These are phyloP conservation scores for Dufourea novaeangliae DNA, from an alignment of 1,140 invertebrate species.

Conservation along the genomic window DNA sequence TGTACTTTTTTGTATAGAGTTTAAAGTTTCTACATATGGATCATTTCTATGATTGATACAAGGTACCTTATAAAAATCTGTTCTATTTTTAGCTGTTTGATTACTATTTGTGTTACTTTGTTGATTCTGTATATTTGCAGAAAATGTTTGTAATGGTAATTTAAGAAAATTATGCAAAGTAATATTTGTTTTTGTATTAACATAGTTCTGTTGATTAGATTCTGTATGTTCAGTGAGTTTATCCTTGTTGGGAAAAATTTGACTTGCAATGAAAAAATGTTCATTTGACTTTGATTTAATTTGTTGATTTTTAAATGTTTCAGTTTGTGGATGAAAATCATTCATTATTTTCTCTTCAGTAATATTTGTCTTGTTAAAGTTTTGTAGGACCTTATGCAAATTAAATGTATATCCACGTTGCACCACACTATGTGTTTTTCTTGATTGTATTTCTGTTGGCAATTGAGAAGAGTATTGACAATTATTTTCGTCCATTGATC, in stretches of 20 bases:
- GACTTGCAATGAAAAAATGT: not conserved
- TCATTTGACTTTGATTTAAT: not conserved
- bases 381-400: not conserved
- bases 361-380: not conserved
- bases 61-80: not conserved
- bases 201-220: not conserved
- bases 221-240: constrained; percentile 9
- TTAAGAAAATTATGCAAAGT: not conserved
- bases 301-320: not conserved
- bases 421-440: not conserved
- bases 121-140: not conserved
- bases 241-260: not conserved
- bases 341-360: not conserved
- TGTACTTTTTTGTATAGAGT: constrained; percentile 66
- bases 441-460: constrained; percentile 49
- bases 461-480: constrained; percentile 39
- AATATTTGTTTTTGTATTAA: not conserved
- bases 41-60: constrained; percentile 56
- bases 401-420: not conserved
- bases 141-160: not conserved
- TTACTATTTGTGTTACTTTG: not conserved
- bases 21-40: constrained; percentile 68
- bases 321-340: not conserved
- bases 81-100: not conserved
- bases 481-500: not conserved